A percentile compares a stretch with the other conserved stretches of the same genome.
These are phyloP conservation scores for Laodelphax striatellus DNA, from an alignment of 1,140 invertebrate species.

Conservation along the genomic window DNA sequence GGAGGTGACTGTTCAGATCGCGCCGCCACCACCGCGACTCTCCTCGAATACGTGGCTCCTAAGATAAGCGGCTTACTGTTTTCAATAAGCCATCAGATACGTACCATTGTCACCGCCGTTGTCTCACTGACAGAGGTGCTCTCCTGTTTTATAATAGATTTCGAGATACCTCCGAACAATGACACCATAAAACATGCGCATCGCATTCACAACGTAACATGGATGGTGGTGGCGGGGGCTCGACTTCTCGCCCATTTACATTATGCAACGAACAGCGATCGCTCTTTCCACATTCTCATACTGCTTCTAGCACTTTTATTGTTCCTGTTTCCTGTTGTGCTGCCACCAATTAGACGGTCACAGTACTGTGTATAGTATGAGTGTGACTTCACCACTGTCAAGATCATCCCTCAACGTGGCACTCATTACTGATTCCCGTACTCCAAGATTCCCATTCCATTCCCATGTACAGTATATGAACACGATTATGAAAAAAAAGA, in stretches of 20 bases:
- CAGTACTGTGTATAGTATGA: too few species aligned
- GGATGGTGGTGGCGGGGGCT: neutral
- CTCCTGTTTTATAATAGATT: neutral
- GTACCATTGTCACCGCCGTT: neutral
- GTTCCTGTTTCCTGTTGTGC: too few species aligned
- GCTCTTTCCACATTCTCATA: too few species aligned
- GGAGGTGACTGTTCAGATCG: neutral
- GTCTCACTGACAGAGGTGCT: neutral
- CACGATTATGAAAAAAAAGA: too few species aligned
- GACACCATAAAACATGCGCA: constrained; percentile 1
- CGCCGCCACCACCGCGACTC: neutral
- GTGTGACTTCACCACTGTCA: too few species aligned
- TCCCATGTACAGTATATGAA: too few species aligned
- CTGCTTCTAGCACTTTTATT: too few species aligned
- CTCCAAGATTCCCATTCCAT: too few species aligned
- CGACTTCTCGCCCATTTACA: neutral
- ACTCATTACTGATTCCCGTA: too few species aligned
- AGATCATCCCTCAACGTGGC: too few species aligned
- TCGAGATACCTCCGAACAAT: constrained; percentile 1
- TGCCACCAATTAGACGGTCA: too few species aligned
- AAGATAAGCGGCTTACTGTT: neutral
- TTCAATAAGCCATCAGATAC: constrained; percentile 2
- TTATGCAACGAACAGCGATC: too few species aligned
- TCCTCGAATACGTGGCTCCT: neutral
- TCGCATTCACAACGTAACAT: neutral